Percentiles rank a stretch among this genome's conserved stretches.
Conservation (phyloP, 2,797 vertebrate genomes). For the Xiphorhynchus erythropygius region DNA sequence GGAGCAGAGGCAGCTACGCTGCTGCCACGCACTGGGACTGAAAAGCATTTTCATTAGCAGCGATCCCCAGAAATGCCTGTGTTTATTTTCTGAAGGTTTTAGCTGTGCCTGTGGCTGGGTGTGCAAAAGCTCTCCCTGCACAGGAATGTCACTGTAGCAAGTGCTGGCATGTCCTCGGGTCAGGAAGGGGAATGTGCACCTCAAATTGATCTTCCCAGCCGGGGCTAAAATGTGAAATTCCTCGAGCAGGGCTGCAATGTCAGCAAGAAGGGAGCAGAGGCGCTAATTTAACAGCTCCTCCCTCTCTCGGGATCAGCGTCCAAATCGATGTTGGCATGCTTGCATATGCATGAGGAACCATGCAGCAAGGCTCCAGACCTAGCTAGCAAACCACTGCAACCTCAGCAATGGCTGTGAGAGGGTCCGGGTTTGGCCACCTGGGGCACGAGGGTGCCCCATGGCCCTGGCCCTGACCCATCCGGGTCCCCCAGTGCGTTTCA, state of each 20-base stretch:
- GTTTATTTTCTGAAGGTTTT: conserved; percentile 40
- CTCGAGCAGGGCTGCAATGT: neutral
- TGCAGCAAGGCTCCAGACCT: neutral
- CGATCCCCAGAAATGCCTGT: neutral
- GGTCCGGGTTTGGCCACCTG: neutral
- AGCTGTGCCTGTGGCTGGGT: neutral
- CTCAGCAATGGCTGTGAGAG: neutral
- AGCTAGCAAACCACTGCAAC: neutral
- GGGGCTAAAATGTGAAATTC: neutral
- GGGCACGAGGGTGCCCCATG: rapidly evolving
- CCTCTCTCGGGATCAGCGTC: neutral
- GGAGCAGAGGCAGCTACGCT: neutral
- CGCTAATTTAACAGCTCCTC: neutral
- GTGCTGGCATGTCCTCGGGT: neutral
- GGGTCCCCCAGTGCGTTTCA: neutral
- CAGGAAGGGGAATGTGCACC: neutral
- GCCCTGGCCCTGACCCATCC: rapidly evolving
- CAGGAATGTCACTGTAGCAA: neutral
- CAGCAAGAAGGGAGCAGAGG: neutral
- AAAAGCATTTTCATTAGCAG: neutral
- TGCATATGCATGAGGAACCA: neutral
- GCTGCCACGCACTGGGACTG: neutral
- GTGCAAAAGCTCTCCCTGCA: neutral
- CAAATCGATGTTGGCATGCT: neutral
- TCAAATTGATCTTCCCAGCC: neutral